Conservation (phyloP, 2,888 invertebrate species). For the Cantharis rustica region DNA sequence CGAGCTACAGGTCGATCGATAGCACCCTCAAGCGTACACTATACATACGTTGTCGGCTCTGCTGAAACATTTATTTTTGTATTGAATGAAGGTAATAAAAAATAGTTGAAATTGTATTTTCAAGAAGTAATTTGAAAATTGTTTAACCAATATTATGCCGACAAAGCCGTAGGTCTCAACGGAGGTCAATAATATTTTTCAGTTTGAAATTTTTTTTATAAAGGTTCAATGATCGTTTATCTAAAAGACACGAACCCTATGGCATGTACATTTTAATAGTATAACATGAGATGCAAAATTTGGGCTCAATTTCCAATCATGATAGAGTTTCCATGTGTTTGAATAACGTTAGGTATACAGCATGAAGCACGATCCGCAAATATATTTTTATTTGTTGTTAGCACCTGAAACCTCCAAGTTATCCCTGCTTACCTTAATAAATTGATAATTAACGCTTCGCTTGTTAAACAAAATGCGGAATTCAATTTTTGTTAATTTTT, state of each 20-base stretch:
- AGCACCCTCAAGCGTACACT: conserved; percentile 6
- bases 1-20: conserved; percentile 24
- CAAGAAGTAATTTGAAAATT: not conserved
- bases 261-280: not conserved
- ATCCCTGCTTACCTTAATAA: not conserved
- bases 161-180: not conserved
- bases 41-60: conserved; percentile 4
- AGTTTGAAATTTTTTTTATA: not conserved
- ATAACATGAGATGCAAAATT: not conserved
- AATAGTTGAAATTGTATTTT: not conserved
- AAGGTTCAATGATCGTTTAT: not conserved
- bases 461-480: not conserved
- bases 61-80: not conserved
- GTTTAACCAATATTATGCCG: not conserved
- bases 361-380: not conserved
- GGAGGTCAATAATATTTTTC: not conserved
- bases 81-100: not conserved
- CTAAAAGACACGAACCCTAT: not conserved
- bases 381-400: not conserved
- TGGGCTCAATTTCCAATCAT: not conserved
- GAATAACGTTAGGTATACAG: not conserved
- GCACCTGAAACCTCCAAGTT: not conserved
- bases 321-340: not conserved
- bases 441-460: not conserved
- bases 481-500: not conserved